phyloP scores from a whole-genome alignment of 1,140 invertebrate genomes.

The Nephotettix cincticeps region DNA sequence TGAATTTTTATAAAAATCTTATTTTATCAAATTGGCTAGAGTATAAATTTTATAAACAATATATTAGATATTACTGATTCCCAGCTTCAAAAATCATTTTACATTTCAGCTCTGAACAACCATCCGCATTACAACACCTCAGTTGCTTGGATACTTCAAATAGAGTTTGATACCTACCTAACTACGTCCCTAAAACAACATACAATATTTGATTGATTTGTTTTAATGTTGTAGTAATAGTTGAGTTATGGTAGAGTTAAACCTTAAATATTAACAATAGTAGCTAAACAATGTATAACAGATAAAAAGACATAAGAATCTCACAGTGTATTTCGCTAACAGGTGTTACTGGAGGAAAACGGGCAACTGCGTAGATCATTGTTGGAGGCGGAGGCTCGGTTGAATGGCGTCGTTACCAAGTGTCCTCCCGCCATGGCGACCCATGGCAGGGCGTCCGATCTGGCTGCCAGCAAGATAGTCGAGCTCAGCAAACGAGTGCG shows the following conservation, averaged over 20 bases:
- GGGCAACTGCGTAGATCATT: background rate
- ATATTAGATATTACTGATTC: too few relatives aligned
- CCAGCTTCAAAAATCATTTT: too few relatives aligned
- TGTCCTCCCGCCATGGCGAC: slow-evolving; percentile 21
- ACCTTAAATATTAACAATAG: background rate
- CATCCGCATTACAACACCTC: too few relatives aligned
- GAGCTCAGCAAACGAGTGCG: slow-evolving; percentile 51
- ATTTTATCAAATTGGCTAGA: too few relatives aligned
- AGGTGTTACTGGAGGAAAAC: slow-evolving; percentile 23
- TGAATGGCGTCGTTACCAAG: slow-evolving; percentile 14
- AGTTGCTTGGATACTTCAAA: too few relatives aligned
- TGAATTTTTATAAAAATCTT: too few relatives aligned
- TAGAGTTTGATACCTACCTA: too few relatives aligned
- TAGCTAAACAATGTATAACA: background rate
- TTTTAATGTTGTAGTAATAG: too few relatives aligned
- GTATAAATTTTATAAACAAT: too few relatives aligned
- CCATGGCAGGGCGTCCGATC: slow-evolving; percentile 34
- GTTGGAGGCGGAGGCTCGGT: slow-evolving; percentile 19
- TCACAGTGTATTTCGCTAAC: background rate
- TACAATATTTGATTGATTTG: too few relatives aligned
- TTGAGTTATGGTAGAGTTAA: background rate
- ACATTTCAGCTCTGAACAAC: too few relatives aligned
- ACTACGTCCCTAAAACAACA: too few relatives aligned
- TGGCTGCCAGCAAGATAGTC: slow-evolving; percentile 48
- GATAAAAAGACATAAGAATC: background rate